phyloP scores from a whole-genome alignment of 1,140 invertebrate genomes.

The Plectrocnemia conspersa region DNA sequence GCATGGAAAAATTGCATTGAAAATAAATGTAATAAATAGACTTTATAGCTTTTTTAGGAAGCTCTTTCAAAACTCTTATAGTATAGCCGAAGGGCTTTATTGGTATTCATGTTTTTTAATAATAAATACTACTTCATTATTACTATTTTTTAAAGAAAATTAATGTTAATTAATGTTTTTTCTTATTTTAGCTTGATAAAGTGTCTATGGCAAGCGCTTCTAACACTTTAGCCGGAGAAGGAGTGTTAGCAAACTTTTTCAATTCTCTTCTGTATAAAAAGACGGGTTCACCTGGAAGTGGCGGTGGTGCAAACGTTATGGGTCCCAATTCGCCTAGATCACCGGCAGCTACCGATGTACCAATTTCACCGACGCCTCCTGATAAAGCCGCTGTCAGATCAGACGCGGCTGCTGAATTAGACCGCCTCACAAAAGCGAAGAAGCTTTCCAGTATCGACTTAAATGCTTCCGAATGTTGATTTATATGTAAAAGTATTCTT shows the following conservation, averaged over 20 bases:
- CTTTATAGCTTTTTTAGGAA: too few species aligned
- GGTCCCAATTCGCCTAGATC: conserved; percentile 36
- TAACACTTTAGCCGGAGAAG: conserved; percentile 75
- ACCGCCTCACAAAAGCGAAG: conserved; percentile 75
- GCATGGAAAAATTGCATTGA: too few species aligned
- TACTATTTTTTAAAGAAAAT: too few species aligned
- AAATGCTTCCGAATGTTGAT: conserved; percentile 38
- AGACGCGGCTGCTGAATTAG: conserved; percentile 88
- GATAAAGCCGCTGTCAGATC: conserved; percentile 72
- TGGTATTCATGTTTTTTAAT: too few species aligned
- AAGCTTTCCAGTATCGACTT: conserved; percentile 53
- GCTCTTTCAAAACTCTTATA: too few species aligned
- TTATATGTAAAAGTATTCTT: too few species aligned
- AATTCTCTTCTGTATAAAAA: conserved; percentile 95
- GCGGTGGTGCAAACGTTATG: too few species aligned
- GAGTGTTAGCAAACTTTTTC: conserved; percentile 96
- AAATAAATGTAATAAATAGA: too few species aligned
- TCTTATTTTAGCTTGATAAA: conserved; percentile 60
- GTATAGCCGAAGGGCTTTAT: too few species aligned
- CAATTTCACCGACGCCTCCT: conserved; percentile 32
- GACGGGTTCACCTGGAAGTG: conserved; percentile 59
- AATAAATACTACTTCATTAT: too few species aligned
- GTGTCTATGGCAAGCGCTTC: conserved; percentile 57
- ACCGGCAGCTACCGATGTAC: conserved; percentile 27
- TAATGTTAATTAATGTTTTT: too few species aligned